Percentiles rank a stretch among this genome's conserved stretches.
phyloP scores from a whole-genome alignment of 2,113 vertebrate species.

The Prinia subflava region DNA sequence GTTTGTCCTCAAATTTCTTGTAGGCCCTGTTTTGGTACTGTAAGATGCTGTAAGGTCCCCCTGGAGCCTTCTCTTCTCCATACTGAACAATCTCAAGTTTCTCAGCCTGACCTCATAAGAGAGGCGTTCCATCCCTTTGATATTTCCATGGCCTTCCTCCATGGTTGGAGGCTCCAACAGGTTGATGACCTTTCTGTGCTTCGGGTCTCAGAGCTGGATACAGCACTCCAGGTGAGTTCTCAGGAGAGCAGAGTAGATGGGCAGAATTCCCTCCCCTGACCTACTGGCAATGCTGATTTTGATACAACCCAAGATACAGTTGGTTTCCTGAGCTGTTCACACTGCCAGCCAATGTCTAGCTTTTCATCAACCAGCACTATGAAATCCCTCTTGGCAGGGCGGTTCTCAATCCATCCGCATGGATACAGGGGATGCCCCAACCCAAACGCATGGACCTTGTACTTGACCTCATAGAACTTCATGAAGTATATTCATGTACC shows the following conservation, averaged over 20 bases:
- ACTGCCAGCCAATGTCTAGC: neutral
- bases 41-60: neutral
- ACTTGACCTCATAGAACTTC: neutral
- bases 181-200: neutral
- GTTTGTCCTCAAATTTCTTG: neutral
- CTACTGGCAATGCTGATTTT: neutral
- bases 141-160: neutral
- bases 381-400: neutral
- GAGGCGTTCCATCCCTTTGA: neutral
- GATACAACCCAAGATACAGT: neutral
- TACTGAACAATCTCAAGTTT: neutral
- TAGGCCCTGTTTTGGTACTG: neutral
- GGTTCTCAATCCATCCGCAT: neutral
- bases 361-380: neutral
- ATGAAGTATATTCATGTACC: neutral
- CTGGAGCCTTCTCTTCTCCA: neutral
- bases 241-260: rapidly evolving
- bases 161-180: neutral
- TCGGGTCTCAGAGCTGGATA: neutral
- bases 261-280: neutral
- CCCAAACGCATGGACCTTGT: neutral
- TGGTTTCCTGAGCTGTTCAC: neutral
- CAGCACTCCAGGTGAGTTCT: neutral
- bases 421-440: neutral
- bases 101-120: neutral